Evolutionary conservation across 2,888 invertebrate species (phyloP).

Genomic region (Octonoba sinensis): DNA sequence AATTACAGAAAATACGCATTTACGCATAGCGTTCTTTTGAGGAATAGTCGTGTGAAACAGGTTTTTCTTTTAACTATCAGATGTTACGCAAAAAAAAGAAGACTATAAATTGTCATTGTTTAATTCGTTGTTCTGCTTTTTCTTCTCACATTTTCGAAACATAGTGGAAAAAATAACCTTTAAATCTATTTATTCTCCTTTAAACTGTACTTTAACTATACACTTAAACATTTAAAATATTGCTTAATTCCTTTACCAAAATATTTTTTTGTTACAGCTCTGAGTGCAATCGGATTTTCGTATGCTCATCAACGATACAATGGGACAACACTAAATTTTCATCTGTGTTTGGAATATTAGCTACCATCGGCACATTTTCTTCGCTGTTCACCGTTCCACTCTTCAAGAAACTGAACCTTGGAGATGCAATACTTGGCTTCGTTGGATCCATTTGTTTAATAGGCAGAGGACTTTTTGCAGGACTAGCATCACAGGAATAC

Average conservation of each 20-base stretch:
- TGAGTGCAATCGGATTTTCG: slow-evolving; percentile 4
- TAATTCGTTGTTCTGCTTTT: no score
- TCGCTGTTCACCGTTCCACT: slow-evolving; percentile 9
- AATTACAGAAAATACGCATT: no score
- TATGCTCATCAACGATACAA: slow-evolving; percentile 20
- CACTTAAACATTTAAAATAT: no score
- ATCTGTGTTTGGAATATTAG: slow-evolving; percentile 3
- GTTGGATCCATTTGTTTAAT: slow-evolving; percentile 15
- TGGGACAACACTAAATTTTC: slow-evolving; percentile 27
- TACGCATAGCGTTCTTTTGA: no score
- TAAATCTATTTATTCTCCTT: neutral
- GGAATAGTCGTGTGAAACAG: no score
- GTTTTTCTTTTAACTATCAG: no score
- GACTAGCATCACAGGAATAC: neutral
- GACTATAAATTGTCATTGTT: no score
- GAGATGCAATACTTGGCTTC: slow-evolving; percentile 18
- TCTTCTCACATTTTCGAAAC: no score
- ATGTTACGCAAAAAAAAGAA: no score
- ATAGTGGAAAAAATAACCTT: neutral
- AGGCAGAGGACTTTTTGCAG: neutral
- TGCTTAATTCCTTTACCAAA: no score
- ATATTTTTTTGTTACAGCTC: neutral
- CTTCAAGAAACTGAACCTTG: slow-evolving; percentile 8
- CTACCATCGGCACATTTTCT: neutral
- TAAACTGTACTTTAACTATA: neutral